Conservation (phyloP, 2,797 vertebrate species). For the Hydrophis major region DNA sequence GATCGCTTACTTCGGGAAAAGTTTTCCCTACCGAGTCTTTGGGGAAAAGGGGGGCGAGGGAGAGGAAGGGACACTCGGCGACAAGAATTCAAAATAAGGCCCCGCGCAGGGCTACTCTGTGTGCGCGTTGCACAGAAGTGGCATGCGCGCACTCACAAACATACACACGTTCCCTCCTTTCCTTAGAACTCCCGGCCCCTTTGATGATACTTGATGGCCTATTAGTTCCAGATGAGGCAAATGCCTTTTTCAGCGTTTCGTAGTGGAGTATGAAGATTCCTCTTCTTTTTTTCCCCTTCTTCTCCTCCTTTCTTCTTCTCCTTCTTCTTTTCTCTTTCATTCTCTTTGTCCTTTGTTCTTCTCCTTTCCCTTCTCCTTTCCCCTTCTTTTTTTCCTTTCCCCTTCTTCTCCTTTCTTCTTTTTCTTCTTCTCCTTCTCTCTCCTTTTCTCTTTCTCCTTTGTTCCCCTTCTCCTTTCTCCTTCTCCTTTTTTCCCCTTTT, state of each 20-base stretch:
- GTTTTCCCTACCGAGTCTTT: background rate
- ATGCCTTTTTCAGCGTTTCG: background rate
- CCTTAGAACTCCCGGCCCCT: background rate
- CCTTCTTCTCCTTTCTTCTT: background rate
- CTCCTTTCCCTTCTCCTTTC: background rate
- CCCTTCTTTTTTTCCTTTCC: background rate
- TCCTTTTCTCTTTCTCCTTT: background rate
- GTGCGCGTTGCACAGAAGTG: background rate
- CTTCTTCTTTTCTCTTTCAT: no score
- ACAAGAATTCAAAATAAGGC: background rate
- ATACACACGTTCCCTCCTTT: background rate
- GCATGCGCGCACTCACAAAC: background rate
- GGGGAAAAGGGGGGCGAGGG: no score
- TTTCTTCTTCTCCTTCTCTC: no score
- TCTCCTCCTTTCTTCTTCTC: no score
- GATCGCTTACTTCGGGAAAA: slow-evolving; percentile 1
- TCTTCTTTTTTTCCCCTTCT: background rate
- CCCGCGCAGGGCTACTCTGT: background rate
- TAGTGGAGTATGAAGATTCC: background rate
- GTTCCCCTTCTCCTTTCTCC: background rate
- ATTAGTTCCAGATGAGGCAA: background rate
- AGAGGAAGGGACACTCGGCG: background rate
- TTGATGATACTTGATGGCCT: background rate
- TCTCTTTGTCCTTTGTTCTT: background rate
- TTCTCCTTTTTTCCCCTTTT: background rate